Conservation (phyloP, 2,113 vertebrate species). For the Podocnemis expansa region DNA sequence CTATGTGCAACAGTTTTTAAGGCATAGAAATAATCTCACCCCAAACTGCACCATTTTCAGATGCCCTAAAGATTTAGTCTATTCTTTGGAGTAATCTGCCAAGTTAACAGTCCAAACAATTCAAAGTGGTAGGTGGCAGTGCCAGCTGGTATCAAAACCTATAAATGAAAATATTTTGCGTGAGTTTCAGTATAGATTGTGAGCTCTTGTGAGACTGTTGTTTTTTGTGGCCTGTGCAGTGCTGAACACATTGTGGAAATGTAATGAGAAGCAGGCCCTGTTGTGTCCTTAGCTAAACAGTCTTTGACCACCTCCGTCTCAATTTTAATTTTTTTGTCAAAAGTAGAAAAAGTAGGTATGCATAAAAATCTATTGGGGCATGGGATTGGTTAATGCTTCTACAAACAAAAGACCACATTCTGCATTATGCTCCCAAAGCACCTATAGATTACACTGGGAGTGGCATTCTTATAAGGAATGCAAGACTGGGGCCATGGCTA, state of each 20-base stretch:
- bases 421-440: background rate
- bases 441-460: background rate
- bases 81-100: background rate
- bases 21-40: background rate
- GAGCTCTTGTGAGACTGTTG: background rate
- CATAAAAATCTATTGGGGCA: background rate
- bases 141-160: background rate
- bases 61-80: background rate
- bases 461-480: accelerated
- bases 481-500: background rate
- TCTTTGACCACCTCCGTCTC: background rate
- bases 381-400: background rate
- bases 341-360: background rate
- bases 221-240: background rate
- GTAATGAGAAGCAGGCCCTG: background rate
- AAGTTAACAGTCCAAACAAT: background rate
- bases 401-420: background rate
- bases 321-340: background rate
- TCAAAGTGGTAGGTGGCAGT: background rate
- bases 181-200: background rate
- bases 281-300: background rate
- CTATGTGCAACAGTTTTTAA: background rate
- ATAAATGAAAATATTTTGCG: background rate
- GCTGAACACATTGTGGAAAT: background rate
- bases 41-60: background rate